These are phyloP conservation scores for Maniola hyperantus DNA, from an alignment of 2,888 invertebrate species.

Conservation along the genomic window DNA sequence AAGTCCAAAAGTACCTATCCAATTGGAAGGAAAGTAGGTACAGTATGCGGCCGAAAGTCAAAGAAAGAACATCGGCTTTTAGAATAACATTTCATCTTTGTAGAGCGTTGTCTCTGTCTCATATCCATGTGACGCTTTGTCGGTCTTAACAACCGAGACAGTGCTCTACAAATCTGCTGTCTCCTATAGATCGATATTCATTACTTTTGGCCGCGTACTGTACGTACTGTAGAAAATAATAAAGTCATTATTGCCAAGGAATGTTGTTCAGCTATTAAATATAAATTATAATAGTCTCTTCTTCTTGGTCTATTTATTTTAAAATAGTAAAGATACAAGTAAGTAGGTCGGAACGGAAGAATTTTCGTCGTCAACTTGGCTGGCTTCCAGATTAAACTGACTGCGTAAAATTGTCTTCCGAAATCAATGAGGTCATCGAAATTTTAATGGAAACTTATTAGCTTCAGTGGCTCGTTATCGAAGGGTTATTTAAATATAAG, in stretches of 20 bases:
- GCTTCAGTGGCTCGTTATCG: slow-evolving; percentile 6
- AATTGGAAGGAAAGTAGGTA: too few relatives aligned
- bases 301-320: slow-evolving; percentile 36
- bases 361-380: slow-evolving; percentile 55
- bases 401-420: slow-evolving; percentile 41
- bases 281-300: slow-evolving; percentile 23
- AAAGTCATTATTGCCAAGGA: background rate
- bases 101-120: too few relatives aligned
- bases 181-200: too few relatives aligned
- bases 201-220: too few relatives aligned
- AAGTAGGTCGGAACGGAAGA: slow-evolving; percentile 50
- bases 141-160: too few relatives aligned
- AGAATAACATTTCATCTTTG: too few relatives aligned
- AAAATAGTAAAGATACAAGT: slow-evolving; percentile 57
- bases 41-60: too few relatives aligned
- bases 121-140: too few relatives aligned
- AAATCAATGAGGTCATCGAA: slow-evolving; percentile 39
- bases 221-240: too few relatives aligned
- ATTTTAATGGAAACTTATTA: slow-evolving; percentile 23
- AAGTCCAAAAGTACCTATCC: too few relatives aligned
- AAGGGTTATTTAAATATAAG: background rate
- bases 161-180: too few relatives aligned
- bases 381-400: slow-evolving; percentile 44
- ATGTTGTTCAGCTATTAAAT: slow-evolving; percentile 14
- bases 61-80: too few relatives aligned